Base-by-base conservation (phyloP, 2,888 invertebrate genomes). In the Abscondita cerata region DNA sequence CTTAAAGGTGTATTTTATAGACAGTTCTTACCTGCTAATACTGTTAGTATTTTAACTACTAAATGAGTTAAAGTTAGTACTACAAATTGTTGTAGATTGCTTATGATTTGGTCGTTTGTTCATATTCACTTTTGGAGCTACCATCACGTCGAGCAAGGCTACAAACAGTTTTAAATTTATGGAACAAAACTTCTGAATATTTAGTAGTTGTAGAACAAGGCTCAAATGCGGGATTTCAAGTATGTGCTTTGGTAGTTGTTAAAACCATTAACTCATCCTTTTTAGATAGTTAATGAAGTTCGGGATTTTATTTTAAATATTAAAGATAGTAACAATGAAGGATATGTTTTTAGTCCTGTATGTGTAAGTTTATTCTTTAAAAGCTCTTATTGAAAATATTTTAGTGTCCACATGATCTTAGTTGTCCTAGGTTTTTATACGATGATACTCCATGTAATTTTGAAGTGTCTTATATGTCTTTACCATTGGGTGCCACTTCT, bases 191-290 rank as follows among this genome's bases (percentile, higher is more conserved):
- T 0, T 85, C 88, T 67, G 85, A 89, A 9, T 95, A 91, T 76
- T 81, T 97, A 74, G 84, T 97, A 11, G 83, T 97, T 2, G 86
- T 95, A 0, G 96, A 97, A 80, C 86, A 90, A 68, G 96, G 96
- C 3, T 89, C 90, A 0, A 87, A 87, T 65, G 89, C 90, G 38
- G 96, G 95, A 1, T 95, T 92, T 75, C 84, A 85, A 76, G 84
- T 93, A 69, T 63, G 40, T 48, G 19, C 52, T 55, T 51, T 38
- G 11, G 36, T 36, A 11, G 36, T 41, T 36, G 9, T 40, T 41
- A 34, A 47, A 52, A 34, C 11, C 18, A 18, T 48, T 61, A 46
- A 18, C 16, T 50, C 36, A 33, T 50, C 44, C 38, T 38, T 72
- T 75, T 47, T 62, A 86, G 84, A 64, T 85, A 3, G 83, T 97